Evolutionary conservation across 2,113 vertebrate species (phyloP).

Genomic region (Tragelaphus buxtoni): DNA sequence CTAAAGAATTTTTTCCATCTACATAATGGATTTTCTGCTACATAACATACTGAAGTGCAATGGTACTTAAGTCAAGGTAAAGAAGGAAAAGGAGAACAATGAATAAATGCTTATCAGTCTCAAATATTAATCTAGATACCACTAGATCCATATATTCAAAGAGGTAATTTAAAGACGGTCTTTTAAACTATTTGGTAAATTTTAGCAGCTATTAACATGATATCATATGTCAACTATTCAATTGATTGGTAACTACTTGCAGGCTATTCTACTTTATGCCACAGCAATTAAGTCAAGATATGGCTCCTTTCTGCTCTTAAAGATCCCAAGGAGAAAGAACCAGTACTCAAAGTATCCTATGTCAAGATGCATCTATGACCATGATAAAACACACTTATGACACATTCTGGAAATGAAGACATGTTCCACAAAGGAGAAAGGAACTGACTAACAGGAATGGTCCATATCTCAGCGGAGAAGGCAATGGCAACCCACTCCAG

Average conservation of each 20-base stretch:
- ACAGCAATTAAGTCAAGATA: not conserved
- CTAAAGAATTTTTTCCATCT: not conserved
- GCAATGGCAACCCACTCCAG: not conserved
- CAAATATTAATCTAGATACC: not conserved
- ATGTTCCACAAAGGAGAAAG: not conserved
- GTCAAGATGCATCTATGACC: not conserved
- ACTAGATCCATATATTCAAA: not conserved
- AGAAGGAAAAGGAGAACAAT: not conserved
- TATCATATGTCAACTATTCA: not conserved
- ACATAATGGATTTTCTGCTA: not conserved
- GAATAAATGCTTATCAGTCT: not conserved
- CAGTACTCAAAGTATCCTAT: rapidly evolving
- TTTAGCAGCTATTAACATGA: not conserved
- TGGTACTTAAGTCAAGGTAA: not conserved
- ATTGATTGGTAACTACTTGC: not conserved
- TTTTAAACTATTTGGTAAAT: not conserved
- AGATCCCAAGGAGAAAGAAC: not conserved
- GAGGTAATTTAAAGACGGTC: not conserved
- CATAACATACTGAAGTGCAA: not conserved
- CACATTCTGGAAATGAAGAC: not conserved
- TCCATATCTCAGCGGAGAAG: not conserved
- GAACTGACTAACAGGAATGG: not conserved
- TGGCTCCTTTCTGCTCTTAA: not conserved
- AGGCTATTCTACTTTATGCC: not conserved
- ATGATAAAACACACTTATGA: not conserved